phyloP scores from a whole-genome alignment of 2,797 vertebrate genomes.

The Pangasius macronema region DNA sequence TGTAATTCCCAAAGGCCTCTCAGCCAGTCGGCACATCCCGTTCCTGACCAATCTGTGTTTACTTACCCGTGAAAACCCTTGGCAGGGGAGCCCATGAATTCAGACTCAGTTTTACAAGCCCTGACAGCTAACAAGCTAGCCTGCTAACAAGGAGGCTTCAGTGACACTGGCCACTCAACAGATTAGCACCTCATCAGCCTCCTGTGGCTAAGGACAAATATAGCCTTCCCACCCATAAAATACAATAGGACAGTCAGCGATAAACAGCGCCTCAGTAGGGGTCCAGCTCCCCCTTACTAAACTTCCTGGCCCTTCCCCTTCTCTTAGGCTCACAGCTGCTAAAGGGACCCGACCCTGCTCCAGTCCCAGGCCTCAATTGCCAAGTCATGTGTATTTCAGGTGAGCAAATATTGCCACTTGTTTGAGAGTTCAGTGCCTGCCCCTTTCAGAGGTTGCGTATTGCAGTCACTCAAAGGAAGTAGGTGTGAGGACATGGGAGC shows the following conservation, averaged over 20 bases:
- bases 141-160: slow-evolving; percentile 75
- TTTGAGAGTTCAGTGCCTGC: slow-evolving; percentile 80
- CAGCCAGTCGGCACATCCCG: slow-evolving; percentile 66
- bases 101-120: slow-evolving; percentile 70
- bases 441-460: slow-evolving; percentile 81
- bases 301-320: slow-evolving; percentile 81
- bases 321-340: slow-evolving; percentile 83
- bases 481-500: slow-evolving; percentile 71
- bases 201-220: slow-evolving; percentile 89
- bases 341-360: slow-evolving; percentile 64
- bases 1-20: slow-evolving; percentile 60
- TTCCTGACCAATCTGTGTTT: slow-evolving; percentile 78
- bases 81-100: slow-evolving; percentile 75
- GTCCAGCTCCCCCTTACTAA: slow-evolving; percentile 64
- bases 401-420: slow-evolving; percentile 93
- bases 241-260: slow-evolving; percentile 80
- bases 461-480: slow-evolving; percentile 75
- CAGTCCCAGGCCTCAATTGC: slow-evolving; percentile 69
- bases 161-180: slow-evolving; percentile 72
- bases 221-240: slow-evolving; percentile 78
- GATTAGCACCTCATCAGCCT: slow-evolving; percentile 94
- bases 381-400: slow-evolving; percentile 82
- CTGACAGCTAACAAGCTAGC: slow-evolving; percentile 75
- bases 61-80: slow-evolving; percentile 74
- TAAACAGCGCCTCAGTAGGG: slow-evolving; percentile 80